These are phyloP conservation scores for Gavia stellata DNA, from an alignment of 2,113 vertebrate genomes.

Conservation along the genomic window DNA sequence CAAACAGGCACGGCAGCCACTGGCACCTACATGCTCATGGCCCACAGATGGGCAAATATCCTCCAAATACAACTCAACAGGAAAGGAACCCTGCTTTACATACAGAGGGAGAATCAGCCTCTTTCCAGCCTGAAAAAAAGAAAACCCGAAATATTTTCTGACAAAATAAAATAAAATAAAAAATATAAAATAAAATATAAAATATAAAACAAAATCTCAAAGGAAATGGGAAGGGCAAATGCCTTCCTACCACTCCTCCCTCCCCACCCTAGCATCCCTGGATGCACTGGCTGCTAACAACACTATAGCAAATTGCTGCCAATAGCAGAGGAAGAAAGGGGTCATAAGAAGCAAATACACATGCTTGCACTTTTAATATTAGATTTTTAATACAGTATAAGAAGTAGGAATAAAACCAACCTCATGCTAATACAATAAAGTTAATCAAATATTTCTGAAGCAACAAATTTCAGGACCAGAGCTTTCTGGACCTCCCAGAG, in stretches of 20 bases:
- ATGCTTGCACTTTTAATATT: not conserved
- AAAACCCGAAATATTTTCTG: not conserved
- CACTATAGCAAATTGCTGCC: not conserved
- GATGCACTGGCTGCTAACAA: not conserved
- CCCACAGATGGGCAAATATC: not conserved
- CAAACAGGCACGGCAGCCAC: not conserved
- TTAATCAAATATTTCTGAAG: conserved; percentile 20
- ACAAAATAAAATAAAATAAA: not conserved
- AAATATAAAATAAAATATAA: not conserved
- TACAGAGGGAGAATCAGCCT: not conserved
- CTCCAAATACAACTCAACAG: not conserved
- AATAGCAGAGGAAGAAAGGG: not conserved
- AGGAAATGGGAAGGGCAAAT: not conserved
- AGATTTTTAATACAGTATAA: not conserved
- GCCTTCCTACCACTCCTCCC: not conserved
- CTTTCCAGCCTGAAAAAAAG: not conserved
- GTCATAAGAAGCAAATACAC: not conserved
- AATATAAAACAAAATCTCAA: not conserved
- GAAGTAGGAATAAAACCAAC: not conserved
- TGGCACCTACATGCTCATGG: not conserved
- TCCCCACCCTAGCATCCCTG: not conserved
- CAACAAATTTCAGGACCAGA: not conserved
- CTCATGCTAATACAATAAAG: not conserved
- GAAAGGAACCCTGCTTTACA: not conserved
- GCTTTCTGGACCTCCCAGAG: not conserved